Conservation (phyloP, 2,888 invertebrate species). For the Callosobruchus maculatus region DNA sequence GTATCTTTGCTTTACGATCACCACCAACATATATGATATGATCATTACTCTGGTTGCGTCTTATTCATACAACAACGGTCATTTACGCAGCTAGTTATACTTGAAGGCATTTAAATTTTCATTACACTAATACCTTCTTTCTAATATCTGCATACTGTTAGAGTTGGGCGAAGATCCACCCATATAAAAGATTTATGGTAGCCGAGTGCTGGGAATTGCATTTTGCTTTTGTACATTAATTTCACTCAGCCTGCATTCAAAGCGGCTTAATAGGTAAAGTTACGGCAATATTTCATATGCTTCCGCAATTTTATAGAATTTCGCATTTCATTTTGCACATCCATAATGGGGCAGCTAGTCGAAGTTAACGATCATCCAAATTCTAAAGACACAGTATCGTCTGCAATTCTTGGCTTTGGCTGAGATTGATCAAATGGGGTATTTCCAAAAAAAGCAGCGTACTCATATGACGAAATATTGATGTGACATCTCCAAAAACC, state of each 20-base stretch:
- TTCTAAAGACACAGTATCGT: too few relatives aligned
- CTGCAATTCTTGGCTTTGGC: too few relatives aligned
- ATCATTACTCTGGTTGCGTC: too few relatives aligned
- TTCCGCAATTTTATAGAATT: neutral
- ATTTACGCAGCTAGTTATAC: too few relatives aligned
- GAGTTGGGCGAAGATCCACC: conserved; percentile 15
- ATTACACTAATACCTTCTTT: conserved; percentile 20
- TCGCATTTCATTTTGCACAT: neutral
- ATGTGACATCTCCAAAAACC: too few relatives aligned
- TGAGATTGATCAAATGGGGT: too few relatives aligned
- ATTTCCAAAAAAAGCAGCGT: too few relatives aligned
- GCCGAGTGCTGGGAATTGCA: neutral
- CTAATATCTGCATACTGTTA: conserved; percentile 18
- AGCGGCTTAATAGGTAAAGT: neutral
- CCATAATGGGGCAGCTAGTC: neutral
- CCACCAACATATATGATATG: too few relatives aligned
- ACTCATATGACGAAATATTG: too few relatives aligned
- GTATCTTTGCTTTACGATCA: too few relatives aligned
- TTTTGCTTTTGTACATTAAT: neutral
- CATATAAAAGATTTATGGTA: neutral
- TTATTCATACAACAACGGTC: too few relatives aligned
- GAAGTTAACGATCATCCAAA: neutral
- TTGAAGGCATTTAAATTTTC: conserved; percentile 22
- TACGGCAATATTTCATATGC: neutral
- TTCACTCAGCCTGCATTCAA: neutral